Conservation (phyloP, 2,797 vertebrate species). For the Denticeps clupeoides region DNA sequence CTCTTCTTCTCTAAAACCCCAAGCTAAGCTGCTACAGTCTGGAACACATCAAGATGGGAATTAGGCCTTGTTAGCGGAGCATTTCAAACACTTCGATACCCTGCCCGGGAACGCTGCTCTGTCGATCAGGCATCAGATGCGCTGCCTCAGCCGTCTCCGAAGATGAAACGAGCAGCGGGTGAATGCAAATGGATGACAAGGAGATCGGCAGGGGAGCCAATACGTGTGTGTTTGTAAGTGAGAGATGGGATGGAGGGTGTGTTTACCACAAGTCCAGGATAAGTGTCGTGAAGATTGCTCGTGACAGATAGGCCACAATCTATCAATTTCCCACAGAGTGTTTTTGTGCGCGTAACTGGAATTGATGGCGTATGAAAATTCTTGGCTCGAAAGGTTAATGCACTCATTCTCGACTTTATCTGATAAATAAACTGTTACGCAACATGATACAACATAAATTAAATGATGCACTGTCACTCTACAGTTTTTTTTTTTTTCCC, state of each 20-base stretch:
- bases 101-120: conserved; percentile 34
- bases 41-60: conserved; percentile 25
- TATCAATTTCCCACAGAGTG: conserved; percentile 25
- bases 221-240: conserved; percentile 2
- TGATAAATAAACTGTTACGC: conserved; percentile 22
- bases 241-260: conserved; percentile 23
- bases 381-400: conserved; percentile 27
- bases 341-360: conserved; percentile 15
- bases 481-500: not conserved
- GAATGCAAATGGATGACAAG: conserved; percentile 36
- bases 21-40: conserved; percentile 4
- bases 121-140: conserved; percentile 43
- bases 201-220: not conserved
- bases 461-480: conserved; percentile 15
- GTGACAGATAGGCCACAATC: conserved; percentile 32
- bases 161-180: conserved; percentile 15
- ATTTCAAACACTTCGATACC: conserved; percentile 34
- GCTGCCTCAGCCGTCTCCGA: conserved; percentile 19
- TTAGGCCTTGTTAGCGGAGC: conserved; percentile 35
- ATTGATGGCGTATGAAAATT: conserved; percentile 22
- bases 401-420: conserved; percentile 11
- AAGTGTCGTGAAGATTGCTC: conserved; percentile 29
- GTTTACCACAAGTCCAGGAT: conserved; percentile 24
- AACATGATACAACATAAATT: conserved; percentile 12
- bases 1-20: conserved; percentile 1